Evolutionary conservation across 2,888 invertebrate genomes (phyloP), one percentile per base, ranked within the genome.

Genomic region (Cantharis flavilabris): DNA sequence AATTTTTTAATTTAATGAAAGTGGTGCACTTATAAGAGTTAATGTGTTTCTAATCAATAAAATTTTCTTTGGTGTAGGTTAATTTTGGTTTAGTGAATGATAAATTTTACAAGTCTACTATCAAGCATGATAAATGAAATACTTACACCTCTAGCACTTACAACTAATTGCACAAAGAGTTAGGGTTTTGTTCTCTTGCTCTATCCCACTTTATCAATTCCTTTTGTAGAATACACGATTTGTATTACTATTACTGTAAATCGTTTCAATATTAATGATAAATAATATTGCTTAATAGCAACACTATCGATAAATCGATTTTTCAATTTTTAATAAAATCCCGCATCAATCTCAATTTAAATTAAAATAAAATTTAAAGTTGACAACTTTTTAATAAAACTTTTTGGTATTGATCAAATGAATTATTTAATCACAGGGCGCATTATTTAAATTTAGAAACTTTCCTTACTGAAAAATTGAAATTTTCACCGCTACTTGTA

Each of bases 111-210:
- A 26, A 26, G 62, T 63, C 69, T 70, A 70, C 73, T 62, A 73
- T 73, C 69, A 73, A 20, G 73, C 62, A 73, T 73, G 73, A 73
- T 69, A 73, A 73, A 73, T 73, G 73, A 70, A 69, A 23, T 62
- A 26, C 62, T 62, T 63, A 70, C 67, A 72, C 69, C 69, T 72
- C 69, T 63, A 72, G 69, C 72, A 76, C 72, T 76, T 76, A 76
- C 71, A 76, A 76, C 72, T 63, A 76, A 76, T 76, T 72, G 76
- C 72, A 72, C 67, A 63, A 69, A 69, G 76, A 72, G 72, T 69
- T 62, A 67, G 65, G 65, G 65, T 67, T 67, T 67, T 67, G 65
- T 67, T 67, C 65, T 67, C 65, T 23, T 67, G 26, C 65, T 67
- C 63, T 62, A 71, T 71, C 62, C 71, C 71, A 62, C 70, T 71